Evolutionary conservation across 2,113 vertebrate genomes (phyloP).

Genomic region (Eubucco bourcierii): DNA sequence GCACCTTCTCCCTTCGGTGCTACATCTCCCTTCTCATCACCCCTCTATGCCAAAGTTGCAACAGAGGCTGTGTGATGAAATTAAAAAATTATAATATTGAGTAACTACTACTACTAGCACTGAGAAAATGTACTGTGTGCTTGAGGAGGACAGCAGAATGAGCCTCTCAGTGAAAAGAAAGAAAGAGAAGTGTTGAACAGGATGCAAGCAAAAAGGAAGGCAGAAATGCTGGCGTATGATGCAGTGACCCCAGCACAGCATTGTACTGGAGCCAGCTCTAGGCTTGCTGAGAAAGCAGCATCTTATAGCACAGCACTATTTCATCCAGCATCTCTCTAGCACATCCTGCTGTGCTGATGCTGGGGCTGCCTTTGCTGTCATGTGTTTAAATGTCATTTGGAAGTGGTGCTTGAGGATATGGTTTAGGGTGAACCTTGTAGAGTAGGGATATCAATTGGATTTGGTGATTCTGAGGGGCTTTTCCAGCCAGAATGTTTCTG

Average conservation of each 20-base stretch:
- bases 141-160: background rate
- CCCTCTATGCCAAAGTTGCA: background rate
- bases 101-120: background rate
- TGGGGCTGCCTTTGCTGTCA: background rate
- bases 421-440: no score
- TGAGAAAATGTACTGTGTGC: background rate
- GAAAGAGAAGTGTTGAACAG: background rate
- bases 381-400: no score
- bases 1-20: background rate
- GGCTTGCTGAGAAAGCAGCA: background rate
- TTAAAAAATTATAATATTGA: background rate
- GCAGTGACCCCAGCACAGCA: background rate
- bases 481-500: no score
- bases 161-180: rapidly evolving
- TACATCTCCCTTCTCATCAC: background rate
- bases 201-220: background rate
- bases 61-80: background rate
- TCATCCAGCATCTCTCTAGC: background rate
- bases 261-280: background rate
- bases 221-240: background rate
- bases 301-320: rapidly evolving
- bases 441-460: no score
- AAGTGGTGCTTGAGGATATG: no score
- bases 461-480: no score
- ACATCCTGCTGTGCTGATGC: background rate